phyloP scores from a whole-genome alignment of 2,888 invertebrate species.

The Pantelozetes paolii region DNA sequence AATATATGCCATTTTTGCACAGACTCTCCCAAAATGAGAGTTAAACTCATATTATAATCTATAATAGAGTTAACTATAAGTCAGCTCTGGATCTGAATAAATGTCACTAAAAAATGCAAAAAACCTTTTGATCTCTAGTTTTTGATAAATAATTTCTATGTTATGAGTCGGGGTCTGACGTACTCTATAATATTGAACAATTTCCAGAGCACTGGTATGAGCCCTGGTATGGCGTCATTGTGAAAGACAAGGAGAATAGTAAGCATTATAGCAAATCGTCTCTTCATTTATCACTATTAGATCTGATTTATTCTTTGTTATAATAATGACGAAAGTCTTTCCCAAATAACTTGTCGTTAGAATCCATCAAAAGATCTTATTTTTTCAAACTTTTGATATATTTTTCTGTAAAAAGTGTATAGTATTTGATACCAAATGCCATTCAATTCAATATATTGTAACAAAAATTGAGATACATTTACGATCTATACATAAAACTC shows the following conservation, averaged over 20 bases:
- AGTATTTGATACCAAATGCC: conserved; percentile 13
- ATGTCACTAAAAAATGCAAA: background rate
- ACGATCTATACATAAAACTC: background rate
- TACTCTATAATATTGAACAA: background rate
- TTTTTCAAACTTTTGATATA: background rate
- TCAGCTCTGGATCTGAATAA: background rate
- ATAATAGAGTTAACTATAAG: background rate
- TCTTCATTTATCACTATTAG: conserved; percentile 35
- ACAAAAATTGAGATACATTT: conserved; percentile 13
- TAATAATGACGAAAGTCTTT: conserved; percentile 36
- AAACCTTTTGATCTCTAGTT: background rate
- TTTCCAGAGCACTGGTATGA: background rate
- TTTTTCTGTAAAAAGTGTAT: background rate
- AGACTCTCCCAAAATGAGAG: background rate
- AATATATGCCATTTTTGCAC: background rate
- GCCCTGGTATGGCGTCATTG: background rate
- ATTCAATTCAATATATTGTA: background rate
- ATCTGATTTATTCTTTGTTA: conserved; percentile 24
- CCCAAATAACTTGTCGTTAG: conserved; percentile 29
- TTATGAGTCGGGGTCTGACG: background rate
- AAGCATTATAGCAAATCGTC: conserved; percentile 4
- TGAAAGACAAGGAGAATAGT: background rate
- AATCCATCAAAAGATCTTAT: background rate
- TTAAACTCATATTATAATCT: background rate
- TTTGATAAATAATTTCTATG: background rate